Evolutionary conservation across 1,140 invertebrate genomes (phyloP), one percentile per base, ranked within the genome.

Genomic region (Triops cancriformis): DNA sequence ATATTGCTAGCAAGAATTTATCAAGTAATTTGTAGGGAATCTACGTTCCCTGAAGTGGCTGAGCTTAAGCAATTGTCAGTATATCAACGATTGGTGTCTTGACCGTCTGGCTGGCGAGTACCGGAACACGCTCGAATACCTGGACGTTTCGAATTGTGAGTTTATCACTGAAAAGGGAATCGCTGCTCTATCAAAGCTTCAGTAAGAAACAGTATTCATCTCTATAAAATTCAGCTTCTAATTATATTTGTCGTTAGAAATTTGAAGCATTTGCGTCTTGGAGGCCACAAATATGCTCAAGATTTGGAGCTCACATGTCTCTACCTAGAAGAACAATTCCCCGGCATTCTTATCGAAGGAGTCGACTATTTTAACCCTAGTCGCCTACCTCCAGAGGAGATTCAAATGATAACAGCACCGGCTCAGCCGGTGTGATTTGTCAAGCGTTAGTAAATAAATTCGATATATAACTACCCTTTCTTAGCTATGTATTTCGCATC

Each of bases 11-110:
- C 4, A 18, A 73, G 4, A 73, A 10, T 26, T 73, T 74, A 42
- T 14, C 10, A 27, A 80, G 5, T 81, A 81, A 77, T 82, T 81
- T 83, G 72, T 82, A 84, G 85, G 82, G 78, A 80, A 84, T 77
- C 83, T 95, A 14, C 80, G 83, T 31, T 83, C 87, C 72, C 79
- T 94, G 0, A 89, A 89, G 81, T 90, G 89, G 85, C 81, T 93
- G 0, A 91, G 87, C 79, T 85, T 94, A 31, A 86, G 84, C 80
- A 86, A 89, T 75, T 91, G 90, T 80, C 80, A 83, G 73, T 80
- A 86, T 64, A 85, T 95, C 76, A 89, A 94, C 85, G 92, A 94
- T 82, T 95, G 92, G 91, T 89, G 88, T 78, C 79, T 95, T 74
- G 91, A 92, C 82, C 86, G 87, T 79, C 84, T 94, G 31, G 83